Conservation (phyloP, 2,113 vertebrate species). For the Neogale vison region DNA sequence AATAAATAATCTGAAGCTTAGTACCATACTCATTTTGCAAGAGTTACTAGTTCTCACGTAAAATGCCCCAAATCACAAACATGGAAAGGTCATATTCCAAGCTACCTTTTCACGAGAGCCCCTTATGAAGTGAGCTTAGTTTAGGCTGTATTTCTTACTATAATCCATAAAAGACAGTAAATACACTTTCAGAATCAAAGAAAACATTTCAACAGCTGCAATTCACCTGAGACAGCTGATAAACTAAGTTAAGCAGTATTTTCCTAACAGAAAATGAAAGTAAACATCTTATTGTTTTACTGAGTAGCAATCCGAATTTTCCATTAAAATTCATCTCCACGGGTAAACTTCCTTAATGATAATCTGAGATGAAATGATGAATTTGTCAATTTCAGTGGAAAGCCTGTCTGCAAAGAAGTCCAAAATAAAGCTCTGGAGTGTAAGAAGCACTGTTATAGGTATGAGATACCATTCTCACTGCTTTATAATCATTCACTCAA, state of each 20-base stretch:
- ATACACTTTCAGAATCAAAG: constrained; percentile 35
- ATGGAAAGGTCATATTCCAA: background rate
- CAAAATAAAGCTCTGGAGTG: background rate
- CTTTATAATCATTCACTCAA: constrained; percentile 23
- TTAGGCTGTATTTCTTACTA: constrained; percentile 44
- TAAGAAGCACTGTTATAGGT: background rate
- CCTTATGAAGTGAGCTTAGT: constrained; percentile 24
- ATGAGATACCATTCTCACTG: background rate
- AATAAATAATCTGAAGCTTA: constrained; percentile 19
- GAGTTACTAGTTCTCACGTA: constrained; percentile 49
- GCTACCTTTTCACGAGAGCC: background rate
- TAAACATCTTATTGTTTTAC: constrained; percentile 34
- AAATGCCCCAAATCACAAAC: constrained; percentile 16
- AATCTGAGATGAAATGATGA: constrained; percentile 33
- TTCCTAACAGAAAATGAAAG: constrained; percentile 41
- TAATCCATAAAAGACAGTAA: background rate
- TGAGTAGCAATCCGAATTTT: constrained; percentile 6
- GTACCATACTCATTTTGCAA: constrained; percentile 17
- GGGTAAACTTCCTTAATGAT: constrained; percentile 23
- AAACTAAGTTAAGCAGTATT: constrained; percentile 40
- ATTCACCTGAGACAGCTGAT: constrained; percentile 20
- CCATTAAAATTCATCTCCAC: constrained; percentile 25
- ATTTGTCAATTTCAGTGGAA: constrained; percentile 45
- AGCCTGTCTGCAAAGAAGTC: background rate
- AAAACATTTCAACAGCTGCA: constrained; percentile 33